A percentile compares a stretch with the other conserved stretches of the same genome.
These are phyloP conservation scores for Xestia rhomboidea DNA, from an alignment of 2,888 invertebrate species.

Conservation along the genomic window DNA sequence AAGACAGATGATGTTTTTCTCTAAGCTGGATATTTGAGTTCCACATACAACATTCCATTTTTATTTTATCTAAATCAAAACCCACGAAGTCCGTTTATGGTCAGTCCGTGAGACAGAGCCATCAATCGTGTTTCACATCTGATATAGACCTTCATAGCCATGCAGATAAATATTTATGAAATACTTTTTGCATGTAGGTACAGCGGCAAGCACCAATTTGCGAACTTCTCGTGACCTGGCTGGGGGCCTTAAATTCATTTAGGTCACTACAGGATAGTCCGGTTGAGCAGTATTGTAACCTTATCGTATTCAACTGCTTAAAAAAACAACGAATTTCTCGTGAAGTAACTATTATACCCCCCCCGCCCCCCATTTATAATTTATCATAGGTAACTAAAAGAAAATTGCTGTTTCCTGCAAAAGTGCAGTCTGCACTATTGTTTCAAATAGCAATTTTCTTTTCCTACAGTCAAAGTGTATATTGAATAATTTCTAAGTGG, in stretches of 20 bases:
- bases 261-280: too few species aligned
- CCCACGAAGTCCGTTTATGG: constrained; percentile 24
- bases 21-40: constrained; percentile 2
- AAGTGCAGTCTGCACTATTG: too few species aligned
- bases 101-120: constrained; percentile 46
- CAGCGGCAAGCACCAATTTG: neutral
- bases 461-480: too few species aligned
- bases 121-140: constrained; percentile 68
- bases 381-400: neutral
- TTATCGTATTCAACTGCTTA: too few species aligned
- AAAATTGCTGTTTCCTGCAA: neutral
- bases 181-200: constrained; percentile 56
- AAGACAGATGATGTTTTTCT: neutral
- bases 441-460: too few species aligned
- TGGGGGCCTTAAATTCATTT: too few species aligned
- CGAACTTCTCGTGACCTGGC: neutral
- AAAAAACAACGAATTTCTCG: neutral
- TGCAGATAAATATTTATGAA: constrained; percentile 74
- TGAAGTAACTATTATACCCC: neutral
- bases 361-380: too few species aligned
- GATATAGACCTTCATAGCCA: constrained; percentile 67
- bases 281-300: too few species aligned
- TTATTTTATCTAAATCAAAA: constrained; percentile 54
- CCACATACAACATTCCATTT: constrained; percentile 32
- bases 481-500: too few species aligned